A percentile compares a stretch with the other conserved stretches of the same genome.
phyloP scores from a whole-genome alignment of 1,140 invertebrate genomes.

The Heliconius melpomene region DNA sequence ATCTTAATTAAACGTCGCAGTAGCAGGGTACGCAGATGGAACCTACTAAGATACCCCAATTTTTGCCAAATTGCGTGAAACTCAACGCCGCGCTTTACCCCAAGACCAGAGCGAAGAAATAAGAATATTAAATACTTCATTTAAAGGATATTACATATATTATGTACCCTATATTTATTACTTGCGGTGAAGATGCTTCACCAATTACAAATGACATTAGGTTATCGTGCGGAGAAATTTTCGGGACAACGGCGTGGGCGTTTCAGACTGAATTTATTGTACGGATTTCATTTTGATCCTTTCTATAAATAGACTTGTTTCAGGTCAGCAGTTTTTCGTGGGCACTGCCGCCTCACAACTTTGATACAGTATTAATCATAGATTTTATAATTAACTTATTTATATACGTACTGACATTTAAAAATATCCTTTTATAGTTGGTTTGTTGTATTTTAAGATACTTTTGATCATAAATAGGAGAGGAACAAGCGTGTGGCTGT shows the following conservation, averaged over 20 bases:
- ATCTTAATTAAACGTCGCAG: no score
- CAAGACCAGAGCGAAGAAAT: no score
- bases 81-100: no score
- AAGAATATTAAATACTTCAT: no score
- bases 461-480: background rate
- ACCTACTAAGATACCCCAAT: no score
- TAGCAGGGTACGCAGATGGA: no score
- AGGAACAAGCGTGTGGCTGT: no score
- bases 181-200: background rate
- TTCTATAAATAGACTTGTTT: slow-evolving; percentile 30
- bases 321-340: slow-evolving; percentile 33
- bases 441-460: background rate
- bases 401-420: background rate
- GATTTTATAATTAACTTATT: background rate
- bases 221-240: slow-evolving; percentile 17
- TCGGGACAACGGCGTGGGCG: slow-evolving; percentile 20
- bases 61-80: no score
- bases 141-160: no score
- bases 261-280: slow-evolving; percentile 12
- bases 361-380: background rate
- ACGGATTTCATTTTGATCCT: slow-evolving; percentile 24
- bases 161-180: background rate
- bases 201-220: slow-evolving; percentile 2
- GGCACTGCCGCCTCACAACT: background rate
- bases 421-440: background rate